Base-by-base conservation (phyloP, 2,113 vertebrate genomes). In the Hypocryptadius cinnamomeus region DNA sequence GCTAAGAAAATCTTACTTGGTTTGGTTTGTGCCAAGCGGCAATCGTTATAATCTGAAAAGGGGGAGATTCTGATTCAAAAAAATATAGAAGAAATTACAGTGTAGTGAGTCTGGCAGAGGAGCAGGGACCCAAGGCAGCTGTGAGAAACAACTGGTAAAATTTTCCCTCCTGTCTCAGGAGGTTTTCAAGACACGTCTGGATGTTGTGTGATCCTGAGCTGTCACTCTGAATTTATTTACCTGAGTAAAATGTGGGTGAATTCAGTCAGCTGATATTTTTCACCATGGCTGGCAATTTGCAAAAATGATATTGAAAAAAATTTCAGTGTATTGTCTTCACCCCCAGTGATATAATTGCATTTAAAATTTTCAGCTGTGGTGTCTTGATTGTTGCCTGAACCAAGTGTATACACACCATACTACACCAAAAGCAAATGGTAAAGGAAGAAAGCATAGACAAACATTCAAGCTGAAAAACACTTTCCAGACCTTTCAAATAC, bases 271-370 rank as follows among this genome's bases (percentile, higher is more conserved):
- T 47, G 10, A 5, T 47, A 42, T 51, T 86, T 89, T 86, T 60
- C 15, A 40, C 31, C 11, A 24, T 35, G 33, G 13, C 16, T 28
- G 8, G 28, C 11, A 79, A 37, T n/a, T 76, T 37, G 4, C 9
- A 53, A 50, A 71, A 78, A 37, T 3, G 0, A 5, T 30, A 6
- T 44, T 54, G 12, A n/a, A 37, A 68, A 53, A 22, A 8, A 3
- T 37, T 71, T 79, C 3, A 40, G 9, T 57, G 17, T 27, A 30
- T 40, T 79, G 31, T 14, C 7, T 63, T 60, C 25, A 3, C 5
- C 10, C 4, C 5, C 13, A 22, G 1, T 0, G 1, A 51, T 37
- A 24, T 3, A 3, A 39, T 24, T 54, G 9, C 25, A 25, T 61
- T 71, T 42, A 27, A 71, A 63, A 33, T 24, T 84, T 93, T 71